phyloP scores from a whole-genome alignment of 2,113 vertebrate species.

The Paradoxurus hermaphroditus region DNA sequence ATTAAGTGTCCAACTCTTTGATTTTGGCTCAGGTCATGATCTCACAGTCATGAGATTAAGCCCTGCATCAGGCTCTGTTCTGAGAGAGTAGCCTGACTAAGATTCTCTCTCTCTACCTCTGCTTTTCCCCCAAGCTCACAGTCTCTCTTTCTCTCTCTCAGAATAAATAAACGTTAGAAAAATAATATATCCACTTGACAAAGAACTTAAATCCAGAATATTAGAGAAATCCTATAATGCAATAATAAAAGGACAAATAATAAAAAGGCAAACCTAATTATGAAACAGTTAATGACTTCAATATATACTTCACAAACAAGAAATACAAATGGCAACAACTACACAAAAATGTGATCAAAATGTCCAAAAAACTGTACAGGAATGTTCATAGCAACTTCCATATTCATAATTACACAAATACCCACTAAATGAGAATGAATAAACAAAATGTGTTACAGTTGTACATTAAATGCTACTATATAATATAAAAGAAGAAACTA shows the following conservation, averaged over 20 bases:
- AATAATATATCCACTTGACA: not conserved
- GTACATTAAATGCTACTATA: not conserved
- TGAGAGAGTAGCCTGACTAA: too few species aligned
- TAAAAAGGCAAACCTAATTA: not conserved
- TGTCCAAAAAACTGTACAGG: not conserved
- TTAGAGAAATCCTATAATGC: not conserved
- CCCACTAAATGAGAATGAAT: not conserved
- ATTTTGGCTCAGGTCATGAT: too few species aligned
- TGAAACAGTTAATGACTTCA: not conserved
- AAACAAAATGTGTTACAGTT: not conserved
- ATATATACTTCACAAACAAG: not conserved
- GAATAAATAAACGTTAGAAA: too few species aligned
- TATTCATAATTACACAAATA: not conserved
- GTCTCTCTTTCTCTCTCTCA: too few species aligned
- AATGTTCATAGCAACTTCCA: not conserved
- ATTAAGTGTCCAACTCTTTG: too few species aligned
- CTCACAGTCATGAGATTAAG: too few species aligned
- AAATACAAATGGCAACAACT: not conserved
- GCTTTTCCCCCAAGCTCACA: too few species aligned
- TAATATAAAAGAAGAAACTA: not conserved
- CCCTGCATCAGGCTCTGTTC: too few species aligned
- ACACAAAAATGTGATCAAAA: not conserved
- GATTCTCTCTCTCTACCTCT: too few species aligned
- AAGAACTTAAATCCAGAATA: not conserved
- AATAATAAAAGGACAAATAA: constrained; percentile 2